phyloP scores from a whole-genome alignment of 2,797 vertebrate species.

The Florisuga fusca region DNA sequence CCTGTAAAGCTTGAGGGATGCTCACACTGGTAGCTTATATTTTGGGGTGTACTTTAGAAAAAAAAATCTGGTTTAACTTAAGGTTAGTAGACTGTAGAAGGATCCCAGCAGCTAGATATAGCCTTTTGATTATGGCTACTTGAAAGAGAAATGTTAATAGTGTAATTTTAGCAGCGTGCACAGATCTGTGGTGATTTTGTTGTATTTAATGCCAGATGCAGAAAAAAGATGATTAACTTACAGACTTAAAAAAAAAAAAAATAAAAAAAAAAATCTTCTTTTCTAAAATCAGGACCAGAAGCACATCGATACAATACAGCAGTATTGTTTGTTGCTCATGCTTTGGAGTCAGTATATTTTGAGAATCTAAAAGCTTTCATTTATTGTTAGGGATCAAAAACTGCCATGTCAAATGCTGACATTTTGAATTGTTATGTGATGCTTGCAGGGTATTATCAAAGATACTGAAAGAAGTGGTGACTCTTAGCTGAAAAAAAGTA shows the following conservation, averaged over 20 bases:
- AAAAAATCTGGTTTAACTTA: background rate
- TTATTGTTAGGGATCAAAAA: background rate
- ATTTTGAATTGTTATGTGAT: background rate
- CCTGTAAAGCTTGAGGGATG: background rate
- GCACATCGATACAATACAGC: background rate
- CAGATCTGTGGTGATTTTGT: background rate
- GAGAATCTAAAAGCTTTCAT: background rate
- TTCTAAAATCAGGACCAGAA: background rate
- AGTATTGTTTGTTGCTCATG: background rate
- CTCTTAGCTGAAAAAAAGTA: background rate
- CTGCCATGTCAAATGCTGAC: background rate
- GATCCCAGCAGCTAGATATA: background rate
- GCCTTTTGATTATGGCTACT: background rate
- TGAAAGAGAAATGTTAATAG: background rate
- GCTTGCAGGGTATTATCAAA: background rate
- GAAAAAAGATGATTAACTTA: background rate
- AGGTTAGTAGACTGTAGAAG: background rate
- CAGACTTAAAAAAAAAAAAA: background rate
- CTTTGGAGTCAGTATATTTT: background rate
- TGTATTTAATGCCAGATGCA: background rate
- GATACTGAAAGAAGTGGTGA: background rate
- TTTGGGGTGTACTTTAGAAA: background rate
- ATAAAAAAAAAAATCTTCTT: background rate
- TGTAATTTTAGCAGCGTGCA: background rate
- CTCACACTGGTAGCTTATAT: background rate